phyloP scores from a whole-genome alignment of 2,888 invertebrate genomes.

The Venusia cambrica region DNA sequence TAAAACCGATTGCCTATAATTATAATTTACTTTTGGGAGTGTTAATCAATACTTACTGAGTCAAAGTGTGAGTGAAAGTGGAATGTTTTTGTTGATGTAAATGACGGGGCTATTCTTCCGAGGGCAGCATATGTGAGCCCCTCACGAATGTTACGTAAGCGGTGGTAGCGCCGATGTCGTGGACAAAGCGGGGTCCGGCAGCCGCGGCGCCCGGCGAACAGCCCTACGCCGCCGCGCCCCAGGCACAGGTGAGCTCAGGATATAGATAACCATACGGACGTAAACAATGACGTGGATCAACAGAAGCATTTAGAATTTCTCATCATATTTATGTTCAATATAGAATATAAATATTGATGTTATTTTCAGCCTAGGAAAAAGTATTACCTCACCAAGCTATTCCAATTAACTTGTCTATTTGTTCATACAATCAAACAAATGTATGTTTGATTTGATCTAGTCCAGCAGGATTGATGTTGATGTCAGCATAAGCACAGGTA shows the following conservation, averaged over 20 bases:
- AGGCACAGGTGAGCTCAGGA: constrained; percentile 69
- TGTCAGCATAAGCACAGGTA: too few species aligned
- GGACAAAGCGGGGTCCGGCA: constrained; percentile 68
- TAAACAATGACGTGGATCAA: constrained; percentile 74
- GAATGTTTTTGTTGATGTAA: constrained; percentile 54
- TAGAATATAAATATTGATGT: constrained; percentile 25
- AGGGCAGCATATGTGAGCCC: constrained; percentile 63
- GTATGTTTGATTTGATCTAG: too few species aligned
- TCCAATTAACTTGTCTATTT: too few species aligned
- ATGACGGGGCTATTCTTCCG: constrained; percentile 61
- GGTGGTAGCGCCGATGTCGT: constrained; percentile 66
- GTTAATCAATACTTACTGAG: constrained; percentile 16
- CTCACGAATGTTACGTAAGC: constrained; percentile 75
- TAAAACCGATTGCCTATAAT: constrained; percentile 11
- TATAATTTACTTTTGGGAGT: constrained; percentile 12
- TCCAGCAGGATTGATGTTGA: too few species aligned
- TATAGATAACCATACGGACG: constrained; percentile 47
- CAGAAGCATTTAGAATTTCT: constrained; percentile 22
- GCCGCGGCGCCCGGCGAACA: constrained; percentile 51
- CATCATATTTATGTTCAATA: constrained; percentile 48
- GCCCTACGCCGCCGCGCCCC: constrained; percentile 53
- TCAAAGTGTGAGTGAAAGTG: constrained; percentile 63
- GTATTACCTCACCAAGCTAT: too few species aligned
- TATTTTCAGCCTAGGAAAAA: constrained; percentile 1
- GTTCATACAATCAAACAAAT: too few species aligned